Percentiles rank a stretch among this genome's conserved stretches.
Evolutionary conservation across 2,113 vertebrate genomes (phyloP).

Genomic region (Bucco capensis): DNA sequence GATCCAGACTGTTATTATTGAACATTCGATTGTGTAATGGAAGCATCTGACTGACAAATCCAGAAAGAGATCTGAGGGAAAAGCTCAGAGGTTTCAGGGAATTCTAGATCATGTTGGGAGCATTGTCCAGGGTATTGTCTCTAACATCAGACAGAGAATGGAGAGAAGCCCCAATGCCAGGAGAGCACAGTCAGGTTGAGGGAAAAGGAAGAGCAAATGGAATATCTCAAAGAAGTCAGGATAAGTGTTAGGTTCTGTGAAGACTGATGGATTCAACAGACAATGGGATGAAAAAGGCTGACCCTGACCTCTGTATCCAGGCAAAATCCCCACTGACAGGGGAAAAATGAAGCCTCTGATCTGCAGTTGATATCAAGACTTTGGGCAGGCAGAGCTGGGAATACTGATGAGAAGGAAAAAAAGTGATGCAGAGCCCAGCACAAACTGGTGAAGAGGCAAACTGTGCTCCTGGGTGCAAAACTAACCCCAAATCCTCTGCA

Average conservation of each 20-base stretch:
- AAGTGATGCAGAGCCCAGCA: not conserved
- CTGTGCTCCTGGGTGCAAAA: too few relatives aligned
- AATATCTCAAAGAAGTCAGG: not conserved
- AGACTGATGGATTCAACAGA: not conserved
- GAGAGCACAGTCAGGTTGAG: not conserved
- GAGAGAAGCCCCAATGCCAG: not conserved
- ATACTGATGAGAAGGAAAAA: not conserved
- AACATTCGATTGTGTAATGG: conserved; percentile 7
- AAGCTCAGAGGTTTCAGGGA: not conserved
- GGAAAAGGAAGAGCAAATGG: not conserved
- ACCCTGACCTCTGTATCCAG: not conserved
- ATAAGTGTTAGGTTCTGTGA: not conserved
- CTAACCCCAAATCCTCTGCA: not conserved
- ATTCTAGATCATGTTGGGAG: not conserved
- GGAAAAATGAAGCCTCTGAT: not conserved
- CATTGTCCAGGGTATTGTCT: not conserved
- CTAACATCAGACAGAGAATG: not conserved
- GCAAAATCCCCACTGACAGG: not conserved
- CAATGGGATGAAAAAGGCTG: not conserved
- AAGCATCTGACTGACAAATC: conserved; percentile 30
- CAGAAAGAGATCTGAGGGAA: not conserved
- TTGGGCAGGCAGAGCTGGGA: not conserved
- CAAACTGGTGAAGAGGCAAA: not conserved
- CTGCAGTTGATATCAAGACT: not conserved
- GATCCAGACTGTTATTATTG: conserved; percentile 49